Percentiles rank a stretch among this genome's conserved stretches.
These are phyloP conservation scores for Leucoma salicis DNA, from an alignment of 2,888 invertebrate genomes.

Conservation along the genomic window DNA sequence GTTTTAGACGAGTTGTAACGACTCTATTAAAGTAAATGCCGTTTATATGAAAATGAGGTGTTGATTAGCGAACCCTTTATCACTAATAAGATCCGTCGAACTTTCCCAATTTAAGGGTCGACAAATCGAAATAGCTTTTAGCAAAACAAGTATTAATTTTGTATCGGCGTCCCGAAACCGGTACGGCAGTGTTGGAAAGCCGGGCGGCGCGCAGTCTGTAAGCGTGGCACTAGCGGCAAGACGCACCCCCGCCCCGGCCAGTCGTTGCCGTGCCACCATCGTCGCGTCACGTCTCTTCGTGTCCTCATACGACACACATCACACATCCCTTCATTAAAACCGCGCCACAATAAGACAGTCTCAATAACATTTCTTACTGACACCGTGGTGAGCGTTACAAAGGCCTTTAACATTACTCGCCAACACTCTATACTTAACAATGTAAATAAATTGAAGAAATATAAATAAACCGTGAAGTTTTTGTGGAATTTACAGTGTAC, in stretches of 20 bases:
- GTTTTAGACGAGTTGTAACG: slow-evolving; percentile 26
- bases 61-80: slow-evolving; percentile 75
- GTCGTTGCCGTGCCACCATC: slow-evolving; percentile 60
- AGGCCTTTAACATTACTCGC: slow-evolving; percentile 21
- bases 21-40: slow-evolving; percentile 41
- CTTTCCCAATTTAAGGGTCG: slow-evolving; percentile 75
- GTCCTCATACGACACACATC: slow-evolving; percentile 32
- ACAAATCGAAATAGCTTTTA: slow-evolving; percentile 81
- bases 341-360: slow-evolving; percentile 46
- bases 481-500: slow-evolving; percentile 53
- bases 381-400: slow-evolving; percentile 27
- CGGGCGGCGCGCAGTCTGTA: slow-evolving; percentile 69
- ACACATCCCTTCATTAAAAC: slow-evolving; percentile 52
- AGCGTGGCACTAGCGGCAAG: slow-evolving; percentile 21
- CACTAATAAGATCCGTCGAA: slow-evolving; percentile 77
- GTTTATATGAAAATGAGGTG: slow-evolving; percentile 47
- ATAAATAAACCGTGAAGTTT: slow-evolving; percentile 49
- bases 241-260: slow-evolving; percentile 64
- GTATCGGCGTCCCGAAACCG: slow-evolving; percentile 57
- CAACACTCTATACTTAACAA: slow-evolving; percentile 17
- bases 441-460: slow-evolving; percentile 41
- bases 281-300: slow-evolving; percentile 50
- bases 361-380: slow-evolving; percentile 32
- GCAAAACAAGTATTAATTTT: slow-evolving; percentile 82
- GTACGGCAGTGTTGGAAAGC: slow-evolving; percentile 27